Base-by-base conservation (phyloP, 2,113 vertebrate species). In the Perognathus longimembris region DNA sequence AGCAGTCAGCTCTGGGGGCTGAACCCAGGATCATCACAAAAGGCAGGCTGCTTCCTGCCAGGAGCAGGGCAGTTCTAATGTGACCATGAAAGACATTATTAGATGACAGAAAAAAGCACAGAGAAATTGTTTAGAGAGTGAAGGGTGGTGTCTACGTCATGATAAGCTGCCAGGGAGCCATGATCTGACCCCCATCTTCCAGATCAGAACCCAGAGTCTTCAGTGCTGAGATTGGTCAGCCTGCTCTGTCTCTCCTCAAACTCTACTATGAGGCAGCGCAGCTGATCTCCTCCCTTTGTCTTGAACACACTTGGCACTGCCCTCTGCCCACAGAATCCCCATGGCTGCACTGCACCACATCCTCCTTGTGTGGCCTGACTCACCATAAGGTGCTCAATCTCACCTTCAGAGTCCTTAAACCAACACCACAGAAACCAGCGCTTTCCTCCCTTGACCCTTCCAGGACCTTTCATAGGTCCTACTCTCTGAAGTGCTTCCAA, bases 1-100 rank as follows among this genome's bases (percentile, higher is more conserved):
- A n/a, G n/a, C n/a, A n/a, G n/a, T n/a, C n/a, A n/a, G n/a, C n/a
- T n/a, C 32, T 50, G 5, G 24, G 6, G 40, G 40, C 14, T 54
- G n/a, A 69, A 45, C 0, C 1, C 2, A 4, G 7, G 6, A 38
- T 17, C 7, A 11, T 24, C 3, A 0, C 7, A 61, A 30, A 28
- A 63, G 15, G 30, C 22, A 66, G 40, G 57, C 32, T 7, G 28
- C 54, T 38, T 85, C 79, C 50, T 70, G n/a, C 36, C 18, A 17
- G 26, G 7, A 38, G 42, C 17, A 14, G 18, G n/a, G 11, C 71
- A 0, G 5, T 8, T 24, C 85, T 78, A 50, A 61, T 5, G 32
- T 0, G 79, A 34, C 88, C 63, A 45, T 7, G 30, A 86, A 73
- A 36, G n/a, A 32, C 18, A 57, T 1, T 20, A 6, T 2, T 32